Base-by-base conservation (phyloP, 1,140 invertebrate genomes). In the Macrobrachium rosenbergii region DNA sequence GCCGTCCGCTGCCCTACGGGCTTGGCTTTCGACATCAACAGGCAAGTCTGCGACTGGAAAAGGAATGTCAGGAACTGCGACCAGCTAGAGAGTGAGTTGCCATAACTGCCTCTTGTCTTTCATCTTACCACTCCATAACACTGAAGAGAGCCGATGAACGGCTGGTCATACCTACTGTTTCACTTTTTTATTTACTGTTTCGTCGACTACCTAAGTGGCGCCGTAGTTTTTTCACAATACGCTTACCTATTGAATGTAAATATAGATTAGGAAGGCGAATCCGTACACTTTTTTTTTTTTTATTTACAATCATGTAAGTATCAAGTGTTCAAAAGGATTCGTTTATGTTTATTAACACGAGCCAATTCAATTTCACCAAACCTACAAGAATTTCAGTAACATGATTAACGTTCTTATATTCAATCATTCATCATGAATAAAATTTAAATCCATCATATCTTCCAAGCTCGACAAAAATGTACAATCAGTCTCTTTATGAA, bases 21-120 rank as follows among this genome's bases (percentile, higher is more conserved):
- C 92, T 94, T 98, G 91, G 96, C 96, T 91, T 98, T 98, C 94
- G 97, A 98, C 94, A 96, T 98, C 92, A 95, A 97, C 92, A 94
- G 96, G 91, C 97, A 98, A 92, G 98, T 97, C 89, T 98, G 97
- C 93, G 97, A 98, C 93, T 98, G 97, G 96, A 98, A 97, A 94
- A 95, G 96, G 91, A 95, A 97, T 94, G 97, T 98, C 93, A 96
- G 97, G 94, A 98, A 97, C 95, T 98, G 97, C 94, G 95, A 97
- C 93, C 94, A 95, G 92, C 91, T 96, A 92, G 96, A 97, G 94
- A 97, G 97, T 98, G 96, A 98, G 96, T 95, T 52, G 10, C 21
- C 14, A 37, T 8, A 14, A 23, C 17, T 10, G 23, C 10, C 1
- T 19, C 60, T 59, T 45, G 16, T 69, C 14, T 37, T 52, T 16